These are phyloP conservation scores for Alosa sapidissima DNA, from an alignment of 2,797 vertebrate genomes.

Conservation along the genomic window DNA sequence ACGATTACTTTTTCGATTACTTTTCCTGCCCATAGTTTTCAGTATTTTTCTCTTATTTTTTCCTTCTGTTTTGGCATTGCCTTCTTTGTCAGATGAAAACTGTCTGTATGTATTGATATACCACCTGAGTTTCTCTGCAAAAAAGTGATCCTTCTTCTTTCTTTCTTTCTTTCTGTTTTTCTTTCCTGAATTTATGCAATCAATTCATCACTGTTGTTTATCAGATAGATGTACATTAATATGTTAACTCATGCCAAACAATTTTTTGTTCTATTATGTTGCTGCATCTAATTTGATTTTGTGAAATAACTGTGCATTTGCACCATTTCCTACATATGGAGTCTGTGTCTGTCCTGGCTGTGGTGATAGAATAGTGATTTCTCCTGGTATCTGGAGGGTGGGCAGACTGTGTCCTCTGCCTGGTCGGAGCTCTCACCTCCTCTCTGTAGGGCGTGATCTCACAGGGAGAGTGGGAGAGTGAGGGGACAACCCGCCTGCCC, in stretches of 20 bases:
- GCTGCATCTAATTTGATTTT: background rate
- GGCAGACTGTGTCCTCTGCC: background rate
- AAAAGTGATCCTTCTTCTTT: background rate
- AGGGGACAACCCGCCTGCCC: constrained; percentile 41
- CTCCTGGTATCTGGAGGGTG: background rate
- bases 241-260: too few species aligned
- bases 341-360: background rate
- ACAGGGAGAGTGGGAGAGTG: background rate
- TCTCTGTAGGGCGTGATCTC: constrained; percentile 1
- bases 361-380: background rate
- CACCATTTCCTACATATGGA: background rate
- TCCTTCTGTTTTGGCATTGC: background rate
- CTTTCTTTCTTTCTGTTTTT: background rate
- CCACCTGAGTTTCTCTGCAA: background rate
- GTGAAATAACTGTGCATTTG: background rate
- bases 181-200: background rate
- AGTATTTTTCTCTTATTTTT: background rate
- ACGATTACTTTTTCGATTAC: background rate
- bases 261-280: too few species aligned
- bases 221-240: too few species aligned
- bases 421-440: background rate
- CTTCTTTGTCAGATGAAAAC: background rate
- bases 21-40: background rate
- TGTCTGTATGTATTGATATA: background rate
- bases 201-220: background rate